Conservation (phyloP, 2,888 invertebrate genomes). For the Caradrina kadenii region DNA sequence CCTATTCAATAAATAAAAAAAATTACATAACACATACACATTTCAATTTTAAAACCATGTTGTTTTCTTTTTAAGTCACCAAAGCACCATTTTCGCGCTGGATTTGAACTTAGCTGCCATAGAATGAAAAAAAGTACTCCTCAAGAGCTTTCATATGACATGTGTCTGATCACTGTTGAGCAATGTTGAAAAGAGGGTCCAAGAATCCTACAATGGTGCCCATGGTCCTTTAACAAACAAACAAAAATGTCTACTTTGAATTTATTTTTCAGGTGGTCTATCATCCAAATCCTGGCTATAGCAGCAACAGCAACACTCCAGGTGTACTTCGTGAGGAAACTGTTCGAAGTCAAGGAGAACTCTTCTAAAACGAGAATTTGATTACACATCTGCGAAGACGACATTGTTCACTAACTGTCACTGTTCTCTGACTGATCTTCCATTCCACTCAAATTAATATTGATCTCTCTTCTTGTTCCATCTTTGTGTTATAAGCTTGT, state of each 20-base stretch:
- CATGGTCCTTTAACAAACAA: too few species aligned
- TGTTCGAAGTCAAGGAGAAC: constrained; percentile 95
- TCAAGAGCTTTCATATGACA: too few species aligned
- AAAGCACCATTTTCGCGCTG: too few species aligned
- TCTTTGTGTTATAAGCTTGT: constrained; percentile 34
- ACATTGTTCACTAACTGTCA: constrained; percentile 30
- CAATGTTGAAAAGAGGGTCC: too few species aligned
- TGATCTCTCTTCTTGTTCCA: constrained; percentile 59
- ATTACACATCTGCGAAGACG: constrained; percentile 52
- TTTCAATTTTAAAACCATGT: too few species aligned
- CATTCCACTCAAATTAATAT: constrained; percentile 66
- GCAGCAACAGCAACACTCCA: constrained; percentile 94
- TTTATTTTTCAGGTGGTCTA: constrained; percentile 92
- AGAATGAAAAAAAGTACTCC: too few species aligned
- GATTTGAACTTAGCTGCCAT: too few species aligned
- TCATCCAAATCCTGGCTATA: constrained; percentile 96
- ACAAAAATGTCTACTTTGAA: neutral
- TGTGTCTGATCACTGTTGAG: too few species aligned
- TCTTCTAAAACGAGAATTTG: constrained; percentile 91
- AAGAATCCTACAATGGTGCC: too few species aligned
- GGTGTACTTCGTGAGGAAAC: constrained; percentile 96
- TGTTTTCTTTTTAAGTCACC: too few species aligned
- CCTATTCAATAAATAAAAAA: too few species aligned
- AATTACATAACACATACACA: too few species aligned
- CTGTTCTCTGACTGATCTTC: constrained; percentile 63